Evolutionary conservation across 1,140 invertebrate species (phyloP).

Genomic region (Littorina saxatilis): DNA sequence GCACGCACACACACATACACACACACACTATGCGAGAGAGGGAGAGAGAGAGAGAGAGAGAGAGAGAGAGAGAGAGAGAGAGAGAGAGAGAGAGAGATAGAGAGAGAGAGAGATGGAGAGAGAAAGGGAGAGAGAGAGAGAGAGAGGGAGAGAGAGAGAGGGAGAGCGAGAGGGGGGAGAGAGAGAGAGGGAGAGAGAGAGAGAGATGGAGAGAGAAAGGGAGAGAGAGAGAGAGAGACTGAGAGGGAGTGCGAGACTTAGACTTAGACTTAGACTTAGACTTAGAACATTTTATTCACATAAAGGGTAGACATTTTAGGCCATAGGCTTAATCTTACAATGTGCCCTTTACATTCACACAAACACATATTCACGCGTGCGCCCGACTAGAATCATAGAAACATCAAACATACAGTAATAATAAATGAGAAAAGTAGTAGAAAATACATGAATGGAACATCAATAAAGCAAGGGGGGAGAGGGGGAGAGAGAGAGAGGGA

Average conservation of each 20-base stretch:
- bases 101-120: background rate
- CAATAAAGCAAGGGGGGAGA: background rate
- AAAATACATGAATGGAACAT: no score
- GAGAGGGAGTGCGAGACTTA: background rate
- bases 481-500: background rate
- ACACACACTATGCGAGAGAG: background rate
- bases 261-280: background rate
- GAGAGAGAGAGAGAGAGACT: background rate
- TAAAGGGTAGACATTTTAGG: no score
- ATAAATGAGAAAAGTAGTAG: no score
- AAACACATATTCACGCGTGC: no score
- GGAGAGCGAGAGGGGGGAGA: background rate
- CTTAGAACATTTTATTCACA: no score
- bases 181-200: background rate
- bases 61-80: background rate
- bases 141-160: background rate
- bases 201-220: background rate
- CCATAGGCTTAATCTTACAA: no score
- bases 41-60: background rate
- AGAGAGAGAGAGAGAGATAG: background rate
- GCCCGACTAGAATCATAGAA: no score
- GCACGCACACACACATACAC: background rate
- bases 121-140: background rate
- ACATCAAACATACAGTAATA: no score
- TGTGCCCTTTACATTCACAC: no score